Conservation (phyloP, 2,113 vertebrate species). For the Bungarus multicinctus region DNA sequence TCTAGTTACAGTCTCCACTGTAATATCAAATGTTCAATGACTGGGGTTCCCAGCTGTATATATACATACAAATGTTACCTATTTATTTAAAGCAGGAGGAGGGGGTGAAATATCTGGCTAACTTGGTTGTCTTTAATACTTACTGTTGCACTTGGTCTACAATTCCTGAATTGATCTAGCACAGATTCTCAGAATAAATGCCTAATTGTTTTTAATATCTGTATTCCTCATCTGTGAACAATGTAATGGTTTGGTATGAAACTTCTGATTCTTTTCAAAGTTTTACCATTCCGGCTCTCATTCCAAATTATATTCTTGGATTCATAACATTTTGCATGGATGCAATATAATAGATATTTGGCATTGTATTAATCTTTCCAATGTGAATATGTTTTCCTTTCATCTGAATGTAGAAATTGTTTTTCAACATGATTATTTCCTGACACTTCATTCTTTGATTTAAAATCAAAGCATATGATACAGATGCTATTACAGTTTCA, state of each 20-base stretch:
- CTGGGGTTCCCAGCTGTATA: background rate
- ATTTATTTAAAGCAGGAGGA: too few species aligned
- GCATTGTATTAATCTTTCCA: background rate
- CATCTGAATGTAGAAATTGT: background rate
- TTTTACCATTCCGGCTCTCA: background rate
- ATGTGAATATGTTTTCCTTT: background rate
- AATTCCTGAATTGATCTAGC: background rate
- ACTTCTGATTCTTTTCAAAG: background rate
- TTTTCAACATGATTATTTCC: background rate
- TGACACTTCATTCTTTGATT: background rate
- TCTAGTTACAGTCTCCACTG: background rate
- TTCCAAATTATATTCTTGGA: background rate
- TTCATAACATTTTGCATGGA: background rate
- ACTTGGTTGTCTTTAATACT: background rate
- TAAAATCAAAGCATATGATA: background rate
- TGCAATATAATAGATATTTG: background rate
- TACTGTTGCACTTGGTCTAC: background rate
- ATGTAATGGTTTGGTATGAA: background rate
- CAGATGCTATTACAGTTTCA: background rate
- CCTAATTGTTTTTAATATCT: background rate
- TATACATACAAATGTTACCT: background rate
- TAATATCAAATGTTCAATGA: background rate
- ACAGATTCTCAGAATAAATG: background rate
- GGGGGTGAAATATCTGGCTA: background rate
- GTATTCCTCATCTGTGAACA: background rate